Evolutionary conservation across 2,113 vertebrate genomes (phyloP).

Genomic region (Theristicus caerulescens): DNA sequence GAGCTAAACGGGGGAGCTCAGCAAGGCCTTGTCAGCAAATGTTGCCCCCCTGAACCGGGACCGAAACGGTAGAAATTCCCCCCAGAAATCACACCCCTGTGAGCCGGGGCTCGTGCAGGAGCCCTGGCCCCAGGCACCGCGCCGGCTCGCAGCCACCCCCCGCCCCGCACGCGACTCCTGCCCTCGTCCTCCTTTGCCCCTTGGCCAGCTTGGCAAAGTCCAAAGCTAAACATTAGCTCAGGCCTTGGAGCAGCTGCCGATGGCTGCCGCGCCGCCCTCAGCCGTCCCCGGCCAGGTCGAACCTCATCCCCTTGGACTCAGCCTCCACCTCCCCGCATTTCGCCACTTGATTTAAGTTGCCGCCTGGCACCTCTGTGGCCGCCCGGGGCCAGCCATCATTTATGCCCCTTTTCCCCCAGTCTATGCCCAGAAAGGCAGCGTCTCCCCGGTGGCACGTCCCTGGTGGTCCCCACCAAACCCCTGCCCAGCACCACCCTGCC

Average conservation of each 20-base stretch:
- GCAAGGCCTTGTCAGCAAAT: neutral
- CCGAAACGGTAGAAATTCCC: neutral
- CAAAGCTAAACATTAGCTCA: slow-evolving; percentile 51
- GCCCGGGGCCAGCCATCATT: neutral
- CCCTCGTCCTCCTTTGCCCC: neutral
- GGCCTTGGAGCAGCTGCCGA: neutral
- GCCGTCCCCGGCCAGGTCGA: accelerated
- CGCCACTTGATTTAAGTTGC: neutral
- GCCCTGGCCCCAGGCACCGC: neutral
- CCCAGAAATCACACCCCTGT: neutral
- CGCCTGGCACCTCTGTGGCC: accelerated
- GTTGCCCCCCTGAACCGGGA: neutral
- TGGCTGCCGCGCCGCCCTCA: accelerated
- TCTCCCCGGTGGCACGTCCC: neutral
- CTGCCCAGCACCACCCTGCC: neutral
- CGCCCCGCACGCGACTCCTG: accelerated
- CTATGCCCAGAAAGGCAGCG: accelerated
- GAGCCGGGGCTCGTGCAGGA: accelerated
- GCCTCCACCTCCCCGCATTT: neutral
- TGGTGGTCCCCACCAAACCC: neutral
- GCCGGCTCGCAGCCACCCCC: neutral
- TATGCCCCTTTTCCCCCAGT: neutral
- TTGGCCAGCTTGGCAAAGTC: slow-evolving; percentile 28
- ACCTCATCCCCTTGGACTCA: neutral
- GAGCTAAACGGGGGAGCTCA: neutral